Base-by-base conservation (phyloP, 2,888 invertebrate genomes). In the Pollenia angustigena region DNA sequence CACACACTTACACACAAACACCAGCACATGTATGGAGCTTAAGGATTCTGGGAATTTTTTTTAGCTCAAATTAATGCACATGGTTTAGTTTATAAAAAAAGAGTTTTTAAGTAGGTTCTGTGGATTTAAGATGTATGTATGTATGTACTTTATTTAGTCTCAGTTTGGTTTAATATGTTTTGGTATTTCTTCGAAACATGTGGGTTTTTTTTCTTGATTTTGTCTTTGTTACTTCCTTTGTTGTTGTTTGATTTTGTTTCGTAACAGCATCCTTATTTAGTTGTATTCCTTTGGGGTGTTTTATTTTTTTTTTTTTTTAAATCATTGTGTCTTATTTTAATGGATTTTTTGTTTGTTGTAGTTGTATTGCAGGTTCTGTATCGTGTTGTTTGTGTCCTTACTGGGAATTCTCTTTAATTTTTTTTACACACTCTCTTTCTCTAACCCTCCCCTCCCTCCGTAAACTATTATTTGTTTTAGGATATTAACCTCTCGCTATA, bases 401-500 rank as follows among this genome's bases (percentile, higher is more conserved):
- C 52, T 64, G 16, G 32, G 8, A 46, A 66, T 42, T 85, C 48
- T 64, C 11, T 23, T 74, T 69, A 9, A 0, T 75, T 74, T 60
- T 42, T 69, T 44, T 18, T 66, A 40, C n/a, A n/a, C 23, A 1
- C 44, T 18, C 44, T 50, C 4, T 32, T 42, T 23, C 48, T 16
- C 14, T 52, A 18, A 18, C n/a, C 52, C 32, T 23, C 32, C 9
- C 46, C 32, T 23, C 32, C 9, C 46, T 69, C 2, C 56, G 16
- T 52, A 54, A 54, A 18, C 12, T 46, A 44, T 68, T 4, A 40
- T 79, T 74, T 82, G 54, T 62, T 48, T 58, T 52, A 85, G 87
- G 87, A 87, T 87, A 78, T 85, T 87, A 87, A 87, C 87, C 87
- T 85, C 60, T 69, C 56, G 42, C 66, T 72, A 18, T 78, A 60